A percentile compares a stretch with the other conserved stretches of the same genome.
Evolutionary conservation across 2,797 vertebrate genomes (phyloP).

Genomic region (Coregonus sp.): DNA sequence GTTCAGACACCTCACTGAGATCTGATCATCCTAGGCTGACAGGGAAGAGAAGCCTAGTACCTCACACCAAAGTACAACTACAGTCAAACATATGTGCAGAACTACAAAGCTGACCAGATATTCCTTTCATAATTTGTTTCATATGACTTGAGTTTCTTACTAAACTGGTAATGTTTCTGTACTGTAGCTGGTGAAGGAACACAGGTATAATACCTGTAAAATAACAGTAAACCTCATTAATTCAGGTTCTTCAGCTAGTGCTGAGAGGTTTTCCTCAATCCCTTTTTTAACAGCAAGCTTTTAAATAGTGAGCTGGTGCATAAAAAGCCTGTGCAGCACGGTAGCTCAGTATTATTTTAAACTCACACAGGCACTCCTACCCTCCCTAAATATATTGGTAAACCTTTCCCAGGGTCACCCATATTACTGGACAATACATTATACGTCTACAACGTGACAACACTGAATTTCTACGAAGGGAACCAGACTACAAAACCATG

Average conservation of each 20-base stretch:
- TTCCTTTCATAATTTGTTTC: neutral
- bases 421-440: slow-evolving; percentile 65
- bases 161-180: neutral
- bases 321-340: slow-evolving; percentile 39
- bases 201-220: slow-evolving; percentile 6
- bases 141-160: neutral
- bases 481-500: slow-evolving; percentile 12
- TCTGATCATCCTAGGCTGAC: neutral
- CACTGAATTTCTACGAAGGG: slow-evolving; percentile 48
- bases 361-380: slow-evolving; percentile 33
- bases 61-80: neutral
- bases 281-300: slow-evolving; percentile 48
- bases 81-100: neutral
- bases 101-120: slow-evolving; percentile 1
- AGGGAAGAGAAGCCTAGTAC: neutral
- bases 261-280: slow-evolving; percentile 38
- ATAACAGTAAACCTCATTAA: slow-evolving; percentile 26
- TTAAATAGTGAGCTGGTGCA: slow-evolving; percentile 49
- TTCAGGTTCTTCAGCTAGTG: slow-evolving; percentile 37
- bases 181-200: neutral
- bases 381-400: slow-evolving; percentile 59
- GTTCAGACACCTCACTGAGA: neutral
- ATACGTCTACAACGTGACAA: slow-evolving; percentile 62
- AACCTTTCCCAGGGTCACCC: slow-evolving; percentile 69
- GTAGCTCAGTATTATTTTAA: slow-evolving; percentile 43